These are phyloP conservation scores for Alexandromys fortis DNA, from an alignment of 2,113 vertebrate genomes.

Conservation along the genomic window DNA sequence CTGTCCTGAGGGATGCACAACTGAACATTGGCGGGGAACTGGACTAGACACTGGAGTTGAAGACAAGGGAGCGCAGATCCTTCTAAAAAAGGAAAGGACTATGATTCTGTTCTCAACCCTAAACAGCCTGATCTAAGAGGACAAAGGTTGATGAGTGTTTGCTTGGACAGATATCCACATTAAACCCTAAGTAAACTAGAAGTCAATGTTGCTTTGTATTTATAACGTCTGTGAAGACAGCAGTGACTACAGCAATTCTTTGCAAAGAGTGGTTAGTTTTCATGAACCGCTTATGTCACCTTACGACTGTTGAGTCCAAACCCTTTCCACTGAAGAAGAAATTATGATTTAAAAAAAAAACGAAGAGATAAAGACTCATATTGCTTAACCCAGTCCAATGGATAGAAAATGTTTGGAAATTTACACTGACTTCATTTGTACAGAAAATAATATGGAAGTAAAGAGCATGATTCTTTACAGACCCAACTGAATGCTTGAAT, in stretches of 20 bases:
- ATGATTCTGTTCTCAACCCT: not conserved
- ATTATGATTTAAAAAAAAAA: not conserved
- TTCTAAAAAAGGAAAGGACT: not conserved
- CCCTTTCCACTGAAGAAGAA: not conserved
- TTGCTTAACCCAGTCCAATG: not conserved
- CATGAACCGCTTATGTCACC: not conserved
- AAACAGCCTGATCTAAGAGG: not conserved
- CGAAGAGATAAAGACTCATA: not conserved
- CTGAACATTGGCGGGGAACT: not conserved
- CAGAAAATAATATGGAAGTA: not conserved
- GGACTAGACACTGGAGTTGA: not conserved
- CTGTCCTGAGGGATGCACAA: not conserved
- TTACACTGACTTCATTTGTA: not conserved
- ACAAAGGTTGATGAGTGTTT: not conserved
- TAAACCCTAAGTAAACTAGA: not conserved
- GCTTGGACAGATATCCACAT: not conserved
- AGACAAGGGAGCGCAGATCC: not conserved
- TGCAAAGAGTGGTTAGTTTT: not conserved
- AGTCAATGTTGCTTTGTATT: not conserved
- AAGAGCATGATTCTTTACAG: not conserved
- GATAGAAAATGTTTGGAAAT: constrained; percentile 13
- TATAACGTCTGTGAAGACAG: not conserved
- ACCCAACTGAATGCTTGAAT: not conserved
- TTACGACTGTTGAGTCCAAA: not conserved
- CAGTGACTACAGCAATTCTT: not conserved